Evolutionary conservation across 1,140 invertebrate genomes (phyloP).

Genomic region (Lordiphosa stackelbergi): DNA sequence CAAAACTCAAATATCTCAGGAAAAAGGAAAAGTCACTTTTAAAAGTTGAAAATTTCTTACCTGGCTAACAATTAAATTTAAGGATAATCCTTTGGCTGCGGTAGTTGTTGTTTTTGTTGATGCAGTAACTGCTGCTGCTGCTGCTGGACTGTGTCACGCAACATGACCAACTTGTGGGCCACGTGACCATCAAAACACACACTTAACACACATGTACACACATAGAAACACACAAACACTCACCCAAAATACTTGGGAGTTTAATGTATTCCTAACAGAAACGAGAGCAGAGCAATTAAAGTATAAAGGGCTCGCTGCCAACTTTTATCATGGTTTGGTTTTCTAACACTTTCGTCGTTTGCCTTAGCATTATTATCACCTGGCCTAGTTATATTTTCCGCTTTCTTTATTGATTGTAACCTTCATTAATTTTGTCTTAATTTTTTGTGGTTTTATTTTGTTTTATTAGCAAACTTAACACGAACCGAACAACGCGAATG

Average conservation of each 20-base stretch:
- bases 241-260: slow-evolving; percentile 25
- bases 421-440: neutral
- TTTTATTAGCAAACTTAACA: neutral
- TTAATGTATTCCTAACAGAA: slow-evolving; percentile 47
- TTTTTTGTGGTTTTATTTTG: neutral
- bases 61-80: slow-evolving; percentile 37
- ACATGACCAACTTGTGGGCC: slow-evolving; percentile 55
- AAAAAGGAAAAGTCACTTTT: slow-evolving; percentile 24
- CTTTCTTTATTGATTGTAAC: too few species aligned
- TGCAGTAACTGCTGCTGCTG: slow-evolving; percentile 16
- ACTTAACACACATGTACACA: slow-evolving; percentile 6
- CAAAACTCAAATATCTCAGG: slow-evolving; percentile 8
- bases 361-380: slow-evolving; percentile 1
- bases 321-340: slow-evolving; percentile 5
- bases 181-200: slow-evolving; percentile 55
- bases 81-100: slow-evolving; percentile 51
- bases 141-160: slow-evolving; percentile 56
- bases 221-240: slow-evolving; percentile 7
- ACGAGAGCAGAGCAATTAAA: slow-evolving; percentile 51
- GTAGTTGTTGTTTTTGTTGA: slow-evolving; percentile 17
- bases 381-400: neutral
- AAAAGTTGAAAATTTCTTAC: slow-evolving; percentile 43
- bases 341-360: neutral
- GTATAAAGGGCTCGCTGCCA: slow-evolving; percentile 15
- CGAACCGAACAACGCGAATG: slow-evolving; percentile 12